Evolutionary conservation across 2,797 vertebrate genomes (phyloP), one percentile per base, ranked within the genome.

Genomic region (Spizella passerina): DNA sequence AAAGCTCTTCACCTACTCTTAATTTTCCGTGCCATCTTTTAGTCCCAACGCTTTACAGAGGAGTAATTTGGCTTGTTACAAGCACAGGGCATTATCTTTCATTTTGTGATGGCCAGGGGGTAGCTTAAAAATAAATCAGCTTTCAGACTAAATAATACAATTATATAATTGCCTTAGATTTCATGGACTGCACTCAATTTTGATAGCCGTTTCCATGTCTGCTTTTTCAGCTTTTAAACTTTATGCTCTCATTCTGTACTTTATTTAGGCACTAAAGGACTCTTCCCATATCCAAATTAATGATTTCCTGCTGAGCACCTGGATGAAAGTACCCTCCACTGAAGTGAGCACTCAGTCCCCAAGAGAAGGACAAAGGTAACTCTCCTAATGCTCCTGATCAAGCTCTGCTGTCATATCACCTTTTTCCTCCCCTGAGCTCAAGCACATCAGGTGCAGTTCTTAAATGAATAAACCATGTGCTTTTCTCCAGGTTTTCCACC

Each of bases 381-480:
- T 36, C 34, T 29, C 8, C 16, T 0, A 10, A 38, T 0, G 6
- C 53, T 39, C 39, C 39, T 39, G 16, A 70, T 18, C 1, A 1
- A 77, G 29, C 3, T 22, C 26, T 24, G 14, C 60, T 8, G 7
- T 5, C 66, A 44, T 4, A 0, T 60, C 17, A 39, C 27, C 38
- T 36, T 53, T 26, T 52, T 32, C 57, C n/a, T 65, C 16, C 81
- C 38, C 9, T 4, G 23, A 64, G 41, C 53, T 90, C 61, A 34
- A n/a, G 24, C 50, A 32, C 39, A 39, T 24, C 34, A 55, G 52
- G 20, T 22, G 12, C 19, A 79, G 30, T 2, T 56, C 43, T 82
- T 47, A 41, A 39, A 6, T 9, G 38, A 82, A 63, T 26, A 30
- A 71, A 56, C 24, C 20, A 3, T 1, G 17, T 63, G 36, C 10